Percentiles rank a stretch among this genome's conserved stretches.
These are phyloP conservation scores for Phalanger gymnotis DNA, from an alignment of 2,797 vertebrate genomes.

Conservation along the genomic window DNA sequence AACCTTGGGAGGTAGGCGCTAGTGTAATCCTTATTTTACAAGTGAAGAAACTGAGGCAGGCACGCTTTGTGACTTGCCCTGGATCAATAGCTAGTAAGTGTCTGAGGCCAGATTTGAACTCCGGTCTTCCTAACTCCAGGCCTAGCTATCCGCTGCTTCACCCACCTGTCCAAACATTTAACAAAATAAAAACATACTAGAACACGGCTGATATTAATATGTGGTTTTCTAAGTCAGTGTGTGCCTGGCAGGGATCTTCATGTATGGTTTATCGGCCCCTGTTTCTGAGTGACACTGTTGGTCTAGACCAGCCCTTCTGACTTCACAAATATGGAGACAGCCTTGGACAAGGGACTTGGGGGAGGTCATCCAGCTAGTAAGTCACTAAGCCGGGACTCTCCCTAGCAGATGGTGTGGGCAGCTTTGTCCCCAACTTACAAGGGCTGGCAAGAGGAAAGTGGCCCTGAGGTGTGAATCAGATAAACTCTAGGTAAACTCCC, in stretches of 20 bases:
- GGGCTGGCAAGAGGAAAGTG: too few species aligned
- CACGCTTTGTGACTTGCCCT: background rate
- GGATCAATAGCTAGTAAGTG: background rate
- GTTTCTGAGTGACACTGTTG: background rate
- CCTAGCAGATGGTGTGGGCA: too few species aligned
- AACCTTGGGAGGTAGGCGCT: background rate
- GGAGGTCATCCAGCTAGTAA: background rate
- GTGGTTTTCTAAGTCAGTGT: too few species aligned
- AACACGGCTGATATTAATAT: too few species aligned
- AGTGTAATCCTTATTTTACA: background rate
- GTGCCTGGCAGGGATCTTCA: too few species aligned
- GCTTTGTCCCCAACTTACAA: too few species aligned
- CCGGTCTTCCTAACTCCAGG: background rate
- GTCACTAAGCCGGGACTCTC: background rate
- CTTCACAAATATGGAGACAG: background rate
- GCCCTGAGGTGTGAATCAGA: too few species aligned
- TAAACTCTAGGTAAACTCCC: too few species aligned
- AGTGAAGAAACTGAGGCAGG: background rate
- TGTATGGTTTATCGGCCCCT: background rate
- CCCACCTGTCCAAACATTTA: too few species aligned
- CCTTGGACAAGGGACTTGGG: background rate
- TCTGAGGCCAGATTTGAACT: background rate
- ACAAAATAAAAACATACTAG: too few species aligned
- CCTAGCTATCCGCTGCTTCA: too few species aligned
- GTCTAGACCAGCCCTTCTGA: background rate